These are phyloP conservation scores for Netta rufina DNA, from an alignment of 2,797 vertebrate species.

Conservation along the genomic window DNA sequence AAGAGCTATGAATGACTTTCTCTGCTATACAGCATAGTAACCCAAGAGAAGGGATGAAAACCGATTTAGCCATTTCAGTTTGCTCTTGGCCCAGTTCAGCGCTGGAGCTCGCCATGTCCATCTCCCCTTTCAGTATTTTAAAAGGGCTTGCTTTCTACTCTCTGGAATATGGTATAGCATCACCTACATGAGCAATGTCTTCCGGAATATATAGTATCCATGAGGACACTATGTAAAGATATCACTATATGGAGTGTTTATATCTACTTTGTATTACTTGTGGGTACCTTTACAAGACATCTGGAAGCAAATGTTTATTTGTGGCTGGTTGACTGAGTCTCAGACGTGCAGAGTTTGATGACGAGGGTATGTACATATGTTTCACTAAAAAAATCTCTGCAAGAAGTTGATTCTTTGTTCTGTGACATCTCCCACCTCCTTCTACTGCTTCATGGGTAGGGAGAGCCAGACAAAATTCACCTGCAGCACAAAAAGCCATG, in stretches of 20 bases:
- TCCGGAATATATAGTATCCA: constrained; percentile 57
- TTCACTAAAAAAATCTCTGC: constrained; percentile 39
- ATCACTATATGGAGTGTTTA: not conserved
- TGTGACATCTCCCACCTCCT: constrained; percentile 4
- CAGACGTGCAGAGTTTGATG: constrained; percentile 38
- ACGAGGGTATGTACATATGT: not conserved
- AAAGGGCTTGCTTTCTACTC: constrained; percentile 73
- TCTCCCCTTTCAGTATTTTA: constrained; percentile 41
- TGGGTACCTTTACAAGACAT: constrained; percentile 30
- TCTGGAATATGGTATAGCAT: constrained; percentile 49
- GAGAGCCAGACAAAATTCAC: not conserved
- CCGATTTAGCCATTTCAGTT: constrained; percentile 27
- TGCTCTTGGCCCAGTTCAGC: not conserved
- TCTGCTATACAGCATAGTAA: constrained; percentile 46
- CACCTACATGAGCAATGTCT: constrained; percentile 50
- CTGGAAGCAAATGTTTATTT: constrained; percentile 23
- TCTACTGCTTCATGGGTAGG: not conserved
- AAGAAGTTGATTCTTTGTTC: not conserved
- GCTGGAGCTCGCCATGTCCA: constrained; percentile 26
- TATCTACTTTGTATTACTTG: constrained; percentile 31
- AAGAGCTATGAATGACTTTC: constrained; percentile 28
- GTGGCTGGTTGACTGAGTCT: constrained; percentile 33
- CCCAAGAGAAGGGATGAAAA: constrained; percentile 22
- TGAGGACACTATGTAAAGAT: constrained; percentile 47
- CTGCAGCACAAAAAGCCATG: constrained; percentile 42